Evolutionary conservation across 2,113 vertebrate genomes (phyloP), one percentile per base, ranked within the genome.

Genomic region (Vulpes lagopus): DNA sequence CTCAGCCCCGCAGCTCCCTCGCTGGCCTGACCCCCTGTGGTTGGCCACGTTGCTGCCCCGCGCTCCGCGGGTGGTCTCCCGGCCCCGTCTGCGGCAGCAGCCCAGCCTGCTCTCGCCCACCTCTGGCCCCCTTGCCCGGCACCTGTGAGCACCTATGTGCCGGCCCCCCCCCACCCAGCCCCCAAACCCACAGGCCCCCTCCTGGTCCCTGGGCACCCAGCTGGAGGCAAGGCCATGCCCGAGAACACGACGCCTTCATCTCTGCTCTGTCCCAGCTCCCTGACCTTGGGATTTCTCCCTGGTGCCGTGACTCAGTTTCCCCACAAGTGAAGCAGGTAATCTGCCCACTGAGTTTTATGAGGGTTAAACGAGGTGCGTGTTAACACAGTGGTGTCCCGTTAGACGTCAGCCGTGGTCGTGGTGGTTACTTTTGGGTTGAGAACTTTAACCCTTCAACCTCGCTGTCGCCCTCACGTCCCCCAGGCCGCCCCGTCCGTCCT

Each of bases 361-460:
- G n/a, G 32, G 17, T 8, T 30, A 4, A 11, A 4, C 1, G 51
- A 71, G 85, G 23, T 12, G 30, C 16, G 6, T 11, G 10, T 38
- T 3, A 3, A 4, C 0, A 0, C 32, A 20, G 86, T 8, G 43
- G 9, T 3, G 30, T 20, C 38, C 20, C 60, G 0, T 38, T 6
- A 2, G 2, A 8, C 30, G 20, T 4, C 11, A 11, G 17, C 12
- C 51, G 9, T 55, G 62, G n/a, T 69, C 16, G 27, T 2, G 2
- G n/a, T 1, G 6, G 14, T 23, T 11, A 15, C 25, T 1, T 53
- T 83, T 7, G 53, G n/a, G 20, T 85, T 67, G 17, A 0, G 23
- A 1, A 0, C 35, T 57, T 8, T 12, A 57, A 4, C 15, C 27
- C 49, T 81, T 43, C 38, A 6, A 0, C 51, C 27, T 25, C 0